Base-by-base conservation (phyloP, 2,888 invertebrate genomes). In the Cancer borealis region DNA sequence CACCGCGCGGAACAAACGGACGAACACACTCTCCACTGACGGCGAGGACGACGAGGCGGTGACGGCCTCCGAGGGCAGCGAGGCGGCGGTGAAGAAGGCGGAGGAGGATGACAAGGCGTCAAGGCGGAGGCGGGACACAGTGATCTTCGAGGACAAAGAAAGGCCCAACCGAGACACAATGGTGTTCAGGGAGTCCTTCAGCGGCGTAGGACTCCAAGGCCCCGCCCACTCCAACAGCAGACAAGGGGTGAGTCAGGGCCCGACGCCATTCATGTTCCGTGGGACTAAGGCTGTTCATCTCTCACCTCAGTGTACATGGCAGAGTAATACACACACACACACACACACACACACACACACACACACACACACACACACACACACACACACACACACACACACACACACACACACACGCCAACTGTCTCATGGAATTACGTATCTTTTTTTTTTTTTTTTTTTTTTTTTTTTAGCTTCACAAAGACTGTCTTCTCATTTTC, bases 11-110 rank as follows among this genome's bases (percentile, higher is more conserved):
- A 95, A 39, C 47, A 87, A 87, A 14, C 84, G 91, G 1, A 93
- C 94, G 3, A 91, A 95, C 54, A 93, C 92, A 49, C 92, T 93
- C 47, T 95, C 95, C 14, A 95, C 93, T 10, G 95, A 92, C 8
- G 45, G 39, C 46, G 92, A 92, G 21, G 87, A 90, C 17, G 39
- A 79, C 60, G 89, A 39, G 1, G 73, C 26, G 79, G 91, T 6
- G 17, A 49, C 95, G 17, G 95, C 95, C 4, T 92, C 90, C 66
- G 93, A 93, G 30, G 87, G 46, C 84, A 54, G 47, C n/a, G n/a
- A 47, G 46, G 47, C 84, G 46, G 87, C 49, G 17, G 89, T 47
- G 73, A 45, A 87, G 17, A 89, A 39, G 49, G 93, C 45, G 47
- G n/a, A 92, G 87, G 47, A 54, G 54, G 54, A 17, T 17, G 54